Evolutionary conservation across 2,888 invertebrate species (phyloP).

Genomic region (Augochlorella aurata): DNA sequence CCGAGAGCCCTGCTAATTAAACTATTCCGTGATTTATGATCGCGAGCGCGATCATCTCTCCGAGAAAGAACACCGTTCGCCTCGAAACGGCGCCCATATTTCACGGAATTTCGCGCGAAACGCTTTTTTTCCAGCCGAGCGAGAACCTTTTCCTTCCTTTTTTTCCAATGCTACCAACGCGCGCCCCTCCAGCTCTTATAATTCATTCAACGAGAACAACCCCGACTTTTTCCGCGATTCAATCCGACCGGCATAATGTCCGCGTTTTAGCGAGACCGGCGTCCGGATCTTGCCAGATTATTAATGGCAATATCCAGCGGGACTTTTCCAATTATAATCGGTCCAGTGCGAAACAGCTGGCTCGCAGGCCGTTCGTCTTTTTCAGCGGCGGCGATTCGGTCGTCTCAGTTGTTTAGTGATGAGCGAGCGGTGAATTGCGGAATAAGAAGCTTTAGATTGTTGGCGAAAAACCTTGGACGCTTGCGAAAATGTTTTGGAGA

Average conservation of each 20-base stretch:
- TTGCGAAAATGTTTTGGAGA: too few relatives aligned
- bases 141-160: background rate
- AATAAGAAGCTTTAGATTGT: too few relatives aligned
- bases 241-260: background rate
- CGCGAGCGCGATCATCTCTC: background rate
- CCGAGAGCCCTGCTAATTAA: conserved; percentile 45
- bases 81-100: conserved; percentile 10
- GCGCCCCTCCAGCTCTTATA: background rate
- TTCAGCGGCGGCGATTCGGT: background rate
- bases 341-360: background rate
- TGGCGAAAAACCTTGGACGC: too few relatives aligned
- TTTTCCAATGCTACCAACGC: background rate
- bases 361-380: background rate
- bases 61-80: conserved; percentile 15
- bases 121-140: background rate
- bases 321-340: conserved; percentile 1
- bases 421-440: too few relatives aligned
- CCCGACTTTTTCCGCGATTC: background rate
- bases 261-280: background rate
- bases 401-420: too few relatives aligned
- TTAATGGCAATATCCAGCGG: background rate
- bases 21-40: conserved; percentile 54
- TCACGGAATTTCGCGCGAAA: conserved; percentile 11
- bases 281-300: background rate
- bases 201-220: conserved; percentile 6